Percentiles rank a stretch among this genome's conserved stretches.
Evolutionary conservation across 2,888 invertebrate genomes (phyloP).

Genomic region (Caenorhabditis sp.): DNA sequence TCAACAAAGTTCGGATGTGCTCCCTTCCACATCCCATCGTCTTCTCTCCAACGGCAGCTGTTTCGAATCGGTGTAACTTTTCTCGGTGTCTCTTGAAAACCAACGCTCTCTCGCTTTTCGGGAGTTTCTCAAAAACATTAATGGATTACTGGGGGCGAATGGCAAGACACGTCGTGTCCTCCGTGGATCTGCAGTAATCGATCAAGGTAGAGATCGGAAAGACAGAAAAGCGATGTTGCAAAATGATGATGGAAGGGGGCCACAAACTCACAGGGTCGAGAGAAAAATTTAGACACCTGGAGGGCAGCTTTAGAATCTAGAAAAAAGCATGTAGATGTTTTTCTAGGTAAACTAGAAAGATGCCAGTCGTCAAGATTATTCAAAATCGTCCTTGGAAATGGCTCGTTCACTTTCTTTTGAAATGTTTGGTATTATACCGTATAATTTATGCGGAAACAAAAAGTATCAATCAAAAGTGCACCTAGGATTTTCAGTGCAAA

Average conservation of each 20-base stretch:
- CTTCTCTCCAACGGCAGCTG: constrained; percentile 35
- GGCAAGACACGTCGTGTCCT: constrained; percentile 3
- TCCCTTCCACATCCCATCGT: neutral
- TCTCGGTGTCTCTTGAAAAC: constrained; percentile 5
- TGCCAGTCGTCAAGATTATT: no score
- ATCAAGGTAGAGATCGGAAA: constrained; percentile 5
- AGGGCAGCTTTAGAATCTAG: neutral
- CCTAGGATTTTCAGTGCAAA: no score
- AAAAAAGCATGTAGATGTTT: no score
- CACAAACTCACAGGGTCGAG: neutral
- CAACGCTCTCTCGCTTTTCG: constrained; percentile 4
- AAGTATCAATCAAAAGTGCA: no score
- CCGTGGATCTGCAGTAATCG: neutral
- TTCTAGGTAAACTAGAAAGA: no score
- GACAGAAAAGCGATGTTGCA: neutral
- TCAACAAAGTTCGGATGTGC: constrained; percentile 47
- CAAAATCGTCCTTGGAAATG: no score
- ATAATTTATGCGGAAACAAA: no score
- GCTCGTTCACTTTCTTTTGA: no score
- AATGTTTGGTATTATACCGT: no score
- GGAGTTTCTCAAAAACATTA: constrained; percentile 50
- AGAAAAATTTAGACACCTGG: no score
- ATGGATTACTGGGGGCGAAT: constrained; percentile 54
- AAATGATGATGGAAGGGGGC: neutral
- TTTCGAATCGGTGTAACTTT: constrained; percentile 42